Percentiles rank a stretch among this genome's conserved stretches.
Evolutionary conservation across 2,888 invertebrate species (phyloP).

Genomic region (Pachycephus smyrnensis): DNA sequence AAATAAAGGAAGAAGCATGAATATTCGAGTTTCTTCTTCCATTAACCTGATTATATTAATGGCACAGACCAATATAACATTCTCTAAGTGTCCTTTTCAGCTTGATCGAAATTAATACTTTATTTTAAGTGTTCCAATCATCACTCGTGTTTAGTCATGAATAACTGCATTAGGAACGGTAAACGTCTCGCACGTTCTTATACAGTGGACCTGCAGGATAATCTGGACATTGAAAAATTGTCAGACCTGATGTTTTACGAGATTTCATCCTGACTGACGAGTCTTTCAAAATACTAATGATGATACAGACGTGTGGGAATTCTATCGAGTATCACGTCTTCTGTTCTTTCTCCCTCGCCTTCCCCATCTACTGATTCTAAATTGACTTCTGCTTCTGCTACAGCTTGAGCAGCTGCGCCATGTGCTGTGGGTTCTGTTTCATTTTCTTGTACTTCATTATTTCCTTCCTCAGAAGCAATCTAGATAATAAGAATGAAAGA

Average conservation of each 20-base stretch:
- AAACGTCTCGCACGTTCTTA: neutral
- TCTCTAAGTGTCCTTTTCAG: too few relatives aligned
- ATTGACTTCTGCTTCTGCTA: slow-evolving; percentile 34
- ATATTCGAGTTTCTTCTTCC: neutral
- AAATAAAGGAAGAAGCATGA: neutral
- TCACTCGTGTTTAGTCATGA: too few relatives aligned
- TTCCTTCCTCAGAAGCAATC: slow-evolving; percentile 36
- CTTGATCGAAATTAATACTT: too few relatives aligned
- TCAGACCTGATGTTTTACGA: neutral
- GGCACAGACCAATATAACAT: neutral
- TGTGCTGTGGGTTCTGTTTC: slow-evolving; percentile 17
- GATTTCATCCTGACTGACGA: neutral
- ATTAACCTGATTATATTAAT: neutral
- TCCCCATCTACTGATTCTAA: slow-evolving; percentile 39
- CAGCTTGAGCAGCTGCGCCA: slow-evolving; percentile 26
- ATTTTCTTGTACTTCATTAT: slow-evolving; percentile 36
- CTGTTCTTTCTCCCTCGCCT: slow-evolving; percentile 40
- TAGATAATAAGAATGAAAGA: slow-evolving; percentile 7
- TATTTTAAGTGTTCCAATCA: too few relatives aligned
- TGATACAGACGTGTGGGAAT: slow-evolving; percentile 43
- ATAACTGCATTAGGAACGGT: too few relatives aligned
- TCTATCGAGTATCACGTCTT: slow-evolving; percentile 41
- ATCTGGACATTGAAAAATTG: neutral
- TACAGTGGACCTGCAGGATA: neutral
- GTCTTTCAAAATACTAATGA: slow-evolving; percentile 19